phyloP scores from a whole-genome alignment of 1,140 invertebrate genomes.

The Chlorops oryzae region DNA sequence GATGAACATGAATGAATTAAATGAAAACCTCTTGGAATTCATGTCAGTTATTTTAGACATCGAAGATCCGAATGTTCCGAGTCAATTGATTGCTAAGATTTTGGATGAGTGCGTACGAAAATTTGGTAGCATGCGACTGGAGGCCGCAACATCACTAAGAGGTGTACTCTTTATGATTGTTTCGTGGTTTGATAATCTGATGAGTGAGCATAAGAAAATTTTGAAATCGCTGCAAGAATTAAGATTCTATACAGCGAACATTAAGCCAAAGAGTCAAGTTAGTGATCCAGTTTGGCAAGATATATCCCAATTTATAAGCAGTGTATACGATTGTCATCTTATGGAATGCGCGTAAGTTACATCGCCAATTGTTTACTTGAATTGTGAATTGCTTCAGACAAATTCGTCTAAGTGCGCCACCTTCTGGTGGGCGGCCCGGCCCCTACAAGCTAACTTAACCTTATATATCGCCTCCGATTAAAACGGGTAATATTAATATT shows the following conservation, averaged over 20 bases:
- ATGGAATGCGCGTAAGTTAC: conserved; percentile 35
- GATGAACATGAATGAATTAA: neutral
- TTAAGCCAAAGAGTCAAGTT: conserved; percentile 1
- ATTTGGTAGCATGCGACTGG: too few relatives aligned
- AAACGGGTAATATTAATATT: too few relatives aligned
- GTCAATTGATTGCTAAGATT: conserved; percentile 7
- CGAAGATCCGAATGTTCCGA: neutral
- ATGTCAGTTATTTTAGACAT: neutral
- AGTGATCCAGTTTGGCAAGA: conserved; percentile 12
- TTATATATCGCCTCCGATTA: too few relatives aligned
- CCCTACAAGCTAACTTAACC: too few relatives aligned
- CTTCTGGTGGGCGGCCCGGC: too few relatives aligned
- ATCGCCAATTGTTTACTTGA: neutral
- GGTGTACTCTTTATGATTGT: conserved; percentile 25
- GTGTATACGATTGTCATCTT: conserved; percentile 63
- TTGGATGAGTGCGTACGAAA: conserved; percentile 8
- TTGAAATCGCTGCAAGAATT: too few relatives aligned
- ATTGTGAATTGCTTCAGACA: too few relatives aligned
- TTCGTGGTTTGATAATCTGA: conserved; percentile 23
- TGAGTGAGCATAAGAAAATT: too few relatives aligned
- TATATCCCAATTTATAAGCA: conserved; percentile 48
- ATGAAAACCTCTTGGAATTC: neutral
- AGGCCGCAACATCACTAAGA: conserved; percentile 16
- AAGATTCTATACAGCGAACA: conserved; percentile 12
- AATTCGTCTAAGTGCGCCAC: too few relatives aligned